Conservation (phyloP, 2,888 invertebrate species). For the Isoperla grammatica region DNA sequence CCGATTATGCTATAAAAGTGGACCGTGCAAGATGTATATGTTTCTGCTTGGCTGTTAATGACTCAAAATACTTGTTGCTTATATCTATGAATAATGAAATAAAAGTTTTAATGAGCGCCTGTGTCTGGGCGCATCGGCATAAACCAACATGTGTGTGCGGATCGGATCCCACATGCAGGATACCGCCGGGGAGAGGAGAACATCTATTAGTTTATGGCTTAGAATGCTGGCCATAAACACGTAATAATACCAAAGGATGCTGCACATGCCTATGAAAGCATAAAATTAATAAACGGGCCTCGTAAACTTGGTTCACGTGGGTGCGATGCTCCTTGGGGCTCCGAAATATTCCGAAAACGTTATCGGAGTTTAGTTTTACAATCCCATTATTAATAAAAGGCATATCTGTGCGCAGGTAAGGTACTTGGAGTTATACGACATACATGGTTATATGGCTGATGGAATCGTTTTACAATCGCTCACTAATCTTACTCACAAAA, state of each 20-base stretch:
- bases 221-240: not conserved
- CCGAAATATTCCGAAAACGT: not conserved
- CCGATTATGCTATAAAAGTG: slow-evolving; percentile 13
- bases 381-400: slow-evolving; percentile 1
- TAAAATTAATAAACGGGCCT: not conserved
- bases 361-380: slow-evolving; percentile 3
- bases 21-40: slow-evolving; percentile 5
- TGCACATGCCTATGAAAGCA: not conserved
- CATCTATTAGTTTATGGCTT: not conserved
- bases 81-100: not conserved
- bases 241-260: not conserved
- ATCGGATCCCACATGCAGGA: not conserved
- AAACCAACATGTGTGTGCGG: not conserved
- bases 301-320: not conserved
- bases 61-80: not conserved
- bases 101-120: slow-evolving; percentile 7
- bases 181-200: not conserved
- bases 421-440: too few species aligned
- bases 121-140: not conserved
- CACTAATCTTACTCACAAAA: too few species aligned
- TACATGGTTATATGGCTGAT: too few species aligned
- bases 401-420: not conserved
- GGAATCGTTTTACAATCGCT: too few species aligned
- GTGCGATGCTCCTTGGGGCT: not conserved
- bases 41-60: not conserved